A percentile compares a stretch with the other conserved stretches of the same genome.
These are phyloP conservation scores for Palythoa heliodiscus DNA, from an alignment of 92 coral and sea anemone genomes.

Conservation along the genomic window DNA sequence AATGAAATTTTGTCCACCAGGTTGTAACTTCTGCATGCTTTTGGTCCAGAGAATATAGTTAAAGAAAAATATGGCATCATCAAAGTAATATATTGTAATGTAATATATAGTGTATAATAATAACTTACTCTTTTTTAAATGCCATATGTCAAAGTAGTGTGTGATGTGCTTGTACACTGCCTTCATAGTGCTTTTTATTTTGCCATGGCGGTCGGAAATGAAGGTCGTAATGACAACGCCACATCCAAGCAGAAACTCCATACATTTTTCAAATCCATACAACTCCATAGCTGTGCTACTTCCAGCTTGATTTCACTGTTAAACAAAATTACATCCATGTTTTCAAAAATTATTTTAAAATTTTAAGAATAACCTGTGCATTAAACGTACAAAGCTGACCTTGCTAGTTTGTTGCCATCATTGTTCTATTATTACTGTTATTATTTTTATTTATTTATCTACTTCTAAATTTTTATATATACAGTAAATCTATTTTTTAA, in stretches of 20 bases:
- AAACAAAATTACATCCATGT: background rate
- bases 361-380: background rate
- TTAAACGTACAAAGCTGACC: background rate
- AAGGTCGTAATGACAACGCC: conserved; percentile 12
- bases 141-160: conserved; percentile 27
- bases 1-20: background rate
- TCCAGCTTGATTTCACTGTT: conserved; percentile 32
- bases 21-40: background rate
- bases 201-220: conserved; percentile 33
- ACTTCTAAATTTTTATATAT: background rate
- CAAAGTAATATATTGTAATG: background rate
- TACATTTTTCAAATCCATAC: conserved; percentile 23
- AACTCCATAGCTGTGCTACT: conserved; percentile 28
- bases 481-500: too few relatives aligned
- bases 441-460: background rate
- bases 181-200: conserved; percentile 20
- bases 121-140: conserved; percentile 18
- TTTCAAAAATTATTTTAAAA: background rate
- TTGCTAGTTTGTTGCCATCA: background rate
- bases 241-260: conserved; percentile 21
- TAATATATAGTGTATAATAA: background rate
- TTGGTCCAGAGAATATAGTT: background rate
- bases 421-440: too few relatives aligned
- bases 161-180: conserved; percentile 17
- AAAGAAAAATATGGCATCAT: background rate